Evolutionary conservation across 2,797 vertebrate species (phyloP), one percentile per base, ranked within the genome.

Genomic region (Spinibarbus caldwelli): DNA sequence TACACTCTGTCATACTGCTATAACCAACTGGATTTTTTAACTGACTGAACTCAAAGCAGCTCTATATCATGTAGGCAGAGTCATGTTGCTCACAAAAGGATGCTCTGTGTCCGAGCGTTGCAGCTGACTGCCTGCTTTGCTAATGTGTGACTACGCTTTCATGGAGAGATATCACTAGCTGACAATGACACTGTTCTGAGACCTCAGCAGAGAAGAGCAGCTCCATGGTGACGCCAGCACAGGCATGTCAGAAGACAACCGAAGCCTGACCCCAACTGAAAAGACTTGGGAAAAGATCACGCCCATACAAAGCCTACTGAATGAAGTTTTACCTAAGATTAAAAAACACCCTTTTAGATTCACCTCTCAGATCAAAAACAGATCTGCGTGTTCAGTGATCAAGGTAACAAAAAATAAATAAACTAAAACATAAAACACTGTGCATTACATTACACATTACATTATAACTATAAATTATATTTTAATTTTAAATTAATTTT

Each of bases 21-120:
- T 70, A 77, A 77, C 52, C 26, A 80, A 57, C 34, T 15, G 57
- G 47, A 54, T 34, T 59, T 82, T 87, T 71, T 70, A 82, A 85
- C 72, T 81, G 82, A 83, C 79, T 59, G 77, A 85, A 81, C 83
- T 88, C 80, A 88, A 88, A 80, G 82, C 73, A 49, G 78, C 62
- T 57, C 78, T 82, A 70, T 83, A 75, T 67, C 49, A 79, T 59
- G 34, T 41, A 85, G 49, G 76, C 82, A 21, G 62, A 82, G 73
- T 59, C 75, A 26, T 45, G 47, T 34, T 59, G 75, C 49, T 72
- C 4, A 34, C 66, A 72, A 88, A 77, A 84, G 81, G 68, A 31
- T 6, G 67, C 78, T 87, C 62, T 88, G 89, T 87, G 66, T 83
- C 34, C 0, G 67, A 26, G 26, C 45, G 15, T 21, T n/a, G 36